Evolutionary conservation across 1,140 invertebrate genomes (phyloP), one percentile per base, ranked within the genome.

Genomic region (Physella acuta): DNA sequence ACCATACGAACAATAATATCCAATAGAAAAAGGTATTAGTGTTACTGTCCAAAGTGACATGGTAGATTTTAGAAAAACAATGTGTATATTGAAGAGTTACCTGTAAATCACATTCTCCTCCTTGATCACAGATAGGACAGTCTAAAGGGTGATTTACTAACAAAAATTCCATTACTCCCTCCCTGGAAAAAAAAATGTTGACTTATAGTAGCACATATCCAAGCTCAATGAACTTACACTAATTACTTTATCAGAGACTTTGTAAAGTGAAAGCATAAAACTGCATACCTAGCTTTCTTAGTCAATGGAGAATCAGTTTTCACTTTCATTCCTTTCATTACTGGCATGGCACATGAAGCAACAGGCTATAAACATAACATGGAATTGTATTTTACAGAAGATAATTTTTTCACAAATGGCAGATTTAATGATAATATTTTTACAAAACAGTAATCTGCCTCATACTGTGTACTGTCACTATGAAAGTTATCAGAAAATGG

Each of bases 281-380:
- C n/a, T n/a, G n/a, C 72, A 30, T 95, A 81, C 63, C 97, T 89
- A 11, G 97, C 98, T 86, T 94, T 95, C 58, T 90, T 90, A 0
- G 96, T 97, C 82, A 98, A 88, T 74, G 96, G 93, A 0, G 97
- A 99, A 82, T 99, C 94, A 26, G 98, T 99, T 86, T 99, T 99
- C 16, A 99, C 91, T 76, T 92, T 90, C 94, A 89, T 89, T 3
- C 97, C 98, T 86, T 99, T 99, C 95, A 99, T 98, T 0, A 99
- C 97, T 20, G 98, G 98, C 97, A 99, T 99, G 1, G 98, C 97
- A 87, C 97, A 99, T 8, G 97, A 97, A 56, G 98, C 98, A n/a
- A 99, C 93, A 5, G 97, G 98, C 89, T 98, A 89, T 14, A 90
- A 76, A n/a, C n/a, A n/a, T n/a, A n/a, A n/a, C n/a, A n/a, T n/a